Base-by-base conservation (phyloP, 1,140 invertebrate genomes). In the Leptopilina boulardi region DNA sequence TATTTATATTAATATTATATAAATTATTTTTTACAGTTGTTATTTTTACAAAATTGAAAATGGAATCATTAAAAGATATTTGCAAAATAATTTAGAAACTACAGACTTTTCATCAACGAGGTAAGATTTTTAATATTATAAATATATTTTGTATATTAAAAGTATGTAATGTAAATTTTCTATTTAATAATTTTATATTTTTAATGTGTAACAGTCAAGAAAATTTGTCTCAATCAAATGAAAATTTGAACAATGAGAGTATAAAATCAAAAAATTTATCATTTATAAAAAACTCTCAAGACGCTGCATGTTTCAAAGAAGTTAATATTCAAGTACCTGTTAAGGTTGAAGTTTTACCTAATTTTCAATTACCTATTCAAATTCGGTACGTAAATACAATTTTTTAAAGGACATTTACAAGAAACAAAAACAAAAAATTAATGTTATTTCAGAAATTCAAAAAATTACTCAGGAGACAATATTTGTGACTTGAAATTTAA, bases 11-110 rank as follows among this genome's bases (percentile, higher is more conserved):
- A 66, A 66, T 4, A 5, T 9, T 51, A 23, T n/a, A n/a, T 34
- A 15, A 30, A 26, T 13, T 0, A 6, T 66, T 1, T 4, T 30
- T 66, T 66, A 6, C 59, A 66, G 59, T 30, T 30, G 26, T 66
- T 66, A 66, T 23, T 30, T 30, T 13, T 66, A 66, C 21, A 66
- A 66, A 66, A 30, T 66, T 30, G 13, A 30, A 30, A 30, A 66
- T 66, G 59, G 59, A 13, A 30, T 66, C 26, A 66, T 66, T 30
- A 13, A 66, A 26, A 66, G 23, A 23, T 30, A 30, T 66, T n/a
- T 66, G 4, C 23, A 30, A 30, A 66, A 13, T 6, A 23, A 66
- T 66, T 30, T 30, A 66, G 5, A 30, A n/a, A 26, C 0, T 66
- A 3, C 13, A n/a, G 23, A 66, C 30, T 11, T n/a, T n/a, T 13